Percentiles rank a stretch among this genome's conserved stretches.
phyloP scores from a whole-genome alignment of 2,888 invertebrate species.

The Ephialtes manifestator region DNA sequence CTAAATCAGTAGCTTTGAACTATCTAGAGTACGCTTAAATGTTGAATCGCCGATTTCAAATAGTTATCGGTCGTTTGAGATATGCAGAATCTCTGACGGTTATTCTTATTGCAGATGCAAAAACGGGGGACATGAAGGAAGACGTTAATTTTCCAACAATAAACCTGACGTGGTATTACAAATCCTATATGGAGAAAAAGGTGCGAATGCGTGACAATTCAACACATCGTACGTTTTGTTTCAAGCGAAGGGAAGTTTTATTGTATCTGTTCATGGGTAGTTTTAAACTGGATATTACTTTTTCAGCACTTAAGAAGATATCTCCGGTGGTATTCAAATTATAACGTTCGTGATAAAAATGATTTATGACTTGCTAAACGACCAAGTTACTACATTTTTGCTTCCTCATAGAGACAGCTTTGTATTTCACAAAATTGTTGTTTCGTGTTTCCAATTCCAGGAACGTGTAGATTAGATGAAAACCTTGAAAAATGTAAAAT shows the following conservation, averaged over 20 bases:
- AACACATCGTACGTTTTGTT: neutral
- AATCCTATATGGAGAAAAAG: neutral
- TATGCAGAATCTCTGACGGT: neutral
- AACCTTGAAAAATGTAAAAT: no score
- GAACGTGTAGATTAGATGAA: neutral
- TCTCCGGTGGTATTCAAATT: neutral
- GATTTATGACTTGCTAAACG: neutral
- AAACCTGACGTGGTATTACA: neutral
- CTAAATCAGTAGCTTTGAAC: neutral
- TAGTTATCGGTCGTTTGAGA: neutral
- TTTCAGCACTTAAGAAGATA: neutral
- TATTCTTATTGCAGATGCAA: neutral
- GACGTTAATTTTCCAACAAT: neutral
- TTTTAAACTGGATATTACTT: neutral
- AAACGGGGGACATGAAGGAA: neutral
- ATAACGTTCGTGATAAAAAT: neutral
- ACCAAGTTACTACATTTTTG: neutral
- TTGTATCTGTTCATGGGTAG: neutral
- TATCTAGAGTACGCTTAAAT: neutral
- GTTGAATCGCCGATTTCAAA: neutral
- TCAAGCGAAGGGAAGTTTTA: neutral
- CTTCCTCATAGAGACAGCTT: neutral
- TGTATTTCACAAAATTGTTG: neutral
- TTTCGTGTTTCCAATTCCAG: neutral
- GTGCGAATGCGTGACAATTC: neutral